Evolutionary conservation across 1,140 invertebrate genomes (phyloP).

Genomic region (Laupala kohalensis): DNA sequence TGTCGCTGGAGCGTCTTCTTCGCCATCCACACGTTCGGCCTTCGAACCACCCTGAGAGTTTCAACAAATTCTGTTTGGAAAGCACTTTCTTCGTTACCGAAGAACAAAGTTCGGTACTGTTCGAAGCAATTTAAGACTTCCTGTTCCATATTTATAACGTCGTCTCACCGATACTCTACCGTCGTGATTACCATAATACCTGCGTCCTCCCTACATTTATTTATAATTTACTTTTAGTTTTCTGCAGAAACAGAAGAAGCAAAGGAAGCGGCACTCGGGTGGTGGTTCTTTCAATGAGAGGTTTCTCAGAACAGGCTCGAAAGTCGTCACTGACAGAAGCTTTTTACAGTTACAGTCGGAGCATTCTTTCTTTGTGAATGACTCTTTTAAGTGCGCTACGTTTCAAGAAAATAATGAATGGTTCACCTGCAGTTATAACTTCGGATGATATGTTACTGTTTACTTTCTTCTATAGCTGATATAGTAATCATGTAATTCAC

Average conservation of each 20-base stretch:
- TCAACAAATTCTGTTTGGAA: background rate
- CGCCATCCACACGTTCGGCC: too few relatives aligned
- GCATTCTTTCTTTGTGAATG: background rate
- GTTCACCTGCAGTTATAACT: background rate
- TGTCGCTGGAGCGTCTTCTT: background rate
- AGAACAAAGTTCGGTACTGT: background rate
- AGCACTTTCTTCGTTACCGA: background rate
- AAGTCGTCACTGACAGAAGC: background rate
- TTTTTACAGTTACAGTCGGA: background rate
- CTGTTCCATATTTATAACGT: background rate
- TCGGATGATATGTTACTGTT: too few relatives aligned
- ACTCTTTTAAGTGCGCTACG: background rate
- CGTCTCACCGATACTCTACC: background rate
- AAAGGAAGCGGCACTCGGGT: background rate
- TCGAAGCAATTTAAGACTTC: background rate
- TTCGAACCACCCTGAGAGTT: background rate
- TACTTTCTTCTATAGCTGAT: too few relatives aligned
- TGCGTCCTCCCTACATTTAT: background rate
- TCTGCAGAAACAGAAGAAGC: background rate
- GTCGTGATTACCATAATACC: background rate
- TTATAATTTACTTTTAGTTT: background rate
- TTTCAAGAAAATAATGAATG: background rate
- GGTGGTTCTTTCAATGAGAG: background rate
- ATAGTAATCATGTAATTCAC: too few relatives aligned
- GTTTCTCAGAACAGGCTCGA: background rate